These are phyloP conservation scores for Thamnophis elegans DNA, from an alignment of 2,797 vertebrate genomes.

Conservation along the genomic window DNA sequence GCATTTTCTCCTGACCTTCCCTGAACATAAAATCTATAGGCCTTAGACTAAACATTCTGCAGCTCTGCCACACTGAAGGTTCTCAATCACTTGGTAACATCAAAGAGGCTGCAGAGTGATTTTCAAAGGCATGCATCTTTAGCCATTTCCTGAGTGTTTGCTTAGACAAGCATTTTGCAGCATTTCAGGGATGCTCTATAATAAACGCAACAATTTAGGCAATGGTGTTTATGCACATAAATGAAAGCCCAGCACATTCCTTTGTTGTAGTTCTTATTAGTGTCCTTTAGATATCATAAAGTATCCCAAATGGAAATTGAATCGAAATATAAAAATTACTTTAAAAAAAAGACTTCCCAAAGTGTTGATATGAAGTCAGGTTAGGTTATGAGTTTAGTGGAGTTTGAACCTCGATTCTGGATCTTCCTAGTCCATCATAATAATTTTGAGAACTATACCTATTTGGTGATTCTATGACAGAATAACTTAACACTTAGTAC, in stretches of 20 bases:
- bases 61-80: not conserved
- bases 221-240: not conserved
- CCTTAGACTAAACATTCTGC: not conserved
- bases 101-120: not conserved
- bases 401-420: not conserved
- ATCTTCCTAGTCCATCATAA: not conserved
- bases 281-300: constrained; percentile 25
- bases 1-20: not conserved
- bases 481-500: not conserved
- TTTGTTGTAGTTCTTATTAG: not conserved
- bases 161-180: not conserved
- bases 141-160: not conserved
- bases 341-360: constrained; percentile 1
- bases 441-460: not conserved
- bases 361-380: constrained; percentile 16
- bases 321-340: constrained; percentile 43
- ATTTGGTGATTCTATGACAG: not conserved
- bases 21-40: not conserved
- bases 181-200: not conserved
- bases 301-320: constrained; percentile 38
- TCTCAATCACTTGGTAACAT: constrained; percentile 12
- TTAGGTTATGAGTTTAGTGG: not conserved
- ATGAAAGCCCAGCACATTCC: not conserved
- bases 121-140: not conserved
- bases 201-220: not conserved